Evolutionary conservation across 2,888 invertebrate genomes (phyloP).

Genomic region (Drosophila buzzatii): DNA sequence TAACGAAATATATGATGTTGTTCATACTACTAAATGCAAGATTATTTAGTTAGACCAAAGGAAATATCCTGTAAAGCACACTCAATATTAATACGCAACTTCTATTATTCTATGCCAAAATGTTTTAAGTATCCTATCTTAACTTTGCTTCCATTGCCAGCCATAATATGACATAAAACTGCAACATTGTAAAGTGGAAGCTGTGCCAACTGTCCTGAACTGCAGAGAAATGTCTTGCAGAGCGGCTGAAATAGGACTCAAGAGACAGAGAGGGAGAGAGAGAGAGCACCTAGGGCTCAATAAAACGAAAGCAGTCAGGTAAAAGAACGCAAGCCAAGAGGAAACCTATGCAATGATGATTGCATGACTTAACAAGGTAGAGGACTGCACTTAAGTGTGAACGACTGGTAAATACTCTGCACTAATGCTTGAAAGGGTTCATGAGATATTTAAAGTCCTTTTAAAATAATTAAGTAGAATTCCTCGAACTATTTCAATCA

Average conservation of each 20-base stretch:
- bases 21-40: background rate
- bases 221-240: slow-evolving; percentile 15
- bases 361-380: slow-evolving; percentile 1
- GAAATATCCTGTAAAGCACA: background rate
- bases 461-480: background rate
- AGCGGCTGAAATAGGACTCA: slow-evolving; percentile 13
- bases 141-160: background rate
- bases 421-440: background rate
- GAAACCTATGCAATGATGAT: slow-evolving; percentile 5
- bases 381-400: background rate
- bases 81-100: background rate
- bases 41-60: background rate
- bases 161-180: slow-evolving; percentile 1
- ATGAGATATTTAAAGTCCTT: background rate
- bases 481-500: background rate
- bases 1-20: background rate
- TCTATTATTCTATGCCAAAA: background rate
- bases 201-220: slow-evolving; percentile 10
- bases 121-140: background rate
- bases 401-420: background rate
- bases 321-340: slow-evolving; percentile 6
- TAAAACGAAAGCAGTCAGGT: slow-evolving; percentile 16
- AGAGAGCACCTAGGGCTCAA: slow-evolving; percentile 10
- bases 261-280: background rate
- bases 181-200: background rate